Evolutionary conservation across 1,140 invertebrate genomes (phyloP).

Genomic region (Trissolcus basalis): DNA sequence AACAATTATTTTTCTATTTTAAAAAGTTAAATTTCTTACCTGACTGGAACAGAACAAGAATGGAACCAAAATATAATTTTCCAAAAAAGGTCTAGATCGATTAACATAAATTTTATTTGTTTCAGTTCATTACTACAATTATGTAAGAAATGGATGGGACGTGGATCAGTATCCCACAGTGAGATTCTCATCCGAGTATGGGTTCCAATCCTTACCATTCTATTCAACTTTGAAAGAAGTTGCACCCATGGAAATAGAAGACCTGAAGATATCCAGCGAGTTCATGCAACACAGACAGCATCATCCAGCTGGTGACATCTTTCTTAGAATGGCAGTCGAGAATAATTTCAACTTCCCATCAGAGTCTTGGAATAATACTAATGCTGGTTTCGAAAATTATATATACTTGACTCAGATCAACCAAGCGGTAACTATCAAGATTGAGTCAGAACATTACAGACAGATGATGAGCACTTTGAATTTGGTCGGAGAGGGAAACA

Average conservation of each 20-base stretch:
- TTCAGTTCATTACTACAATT: constrained; percentile 95
- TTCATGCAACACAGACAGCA: constrained; percentile 89
- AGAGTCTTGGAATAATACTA: constrained; percentile 71
- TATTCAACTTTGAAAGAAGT: constrained; percentile 79
- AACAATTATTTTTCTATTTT: too few species aligned
- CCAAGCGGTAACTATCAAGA: constrained; percentile 92
- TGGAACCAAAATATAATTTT: neutral
- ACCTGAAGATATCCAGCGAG: constrained; percentile 80
- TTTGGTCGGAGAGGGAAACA: constrained; percentile 82
- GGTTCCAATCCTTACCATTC: constrained; percentile 92
- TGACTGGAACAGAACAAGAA: constrained; percentile 66
- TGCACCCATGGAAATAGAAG: constrained; percentile 72
- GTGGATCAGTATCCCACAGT: constrained; percentile 85
- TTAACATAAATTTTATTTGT: constrained; percentile 40
- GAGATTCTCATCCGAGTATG: constrained; percentile 96
- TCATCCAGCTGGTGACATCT: constrained; percentile 82
- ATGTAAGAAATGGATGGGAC: constrained; percentile 88
- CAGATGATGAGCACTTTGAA: constrained; percentile 78
- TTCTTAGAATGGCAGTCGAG: constrained; percentile 79
- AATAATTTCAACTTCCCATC: constrained; percentile 80
- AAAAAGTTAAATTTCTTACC: too few species aligned
- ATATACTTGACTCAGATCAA: constrained; percentile 87
- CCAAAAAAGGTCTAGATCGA: neutral
- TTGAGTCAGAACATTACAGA: constrained; percentile 92
- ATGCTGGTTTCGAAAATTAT: constrained; percentile 73